Conservation (phyloP, 2,888 invertebrate species). For the Matsumyia berberina region DNA sequence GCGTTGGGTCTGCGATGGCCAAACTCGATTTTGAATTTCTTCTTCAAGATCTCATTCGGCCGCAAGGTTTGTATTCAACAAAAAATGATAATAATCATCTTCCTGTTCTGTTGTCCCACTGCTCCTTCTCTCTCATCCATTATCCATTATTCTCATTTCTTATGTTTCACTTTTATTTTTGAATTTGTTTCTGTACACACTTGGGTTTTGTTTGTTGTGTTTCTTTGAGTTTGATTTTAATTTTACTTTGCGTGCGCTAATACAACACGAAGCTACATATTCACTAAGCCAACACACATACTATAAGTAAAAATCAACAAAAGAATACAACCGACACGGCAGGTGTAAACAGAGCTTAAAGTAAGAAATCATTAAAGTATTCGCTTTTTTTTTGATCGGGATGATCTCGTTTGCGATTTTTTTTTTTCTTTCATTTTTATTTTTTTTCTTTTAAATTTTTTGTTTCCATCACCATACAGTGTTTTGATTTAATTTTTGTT, state of each 20-base stretch:
- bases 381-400: constrained; percentile 53
- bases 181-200: constrained; percentile 72
- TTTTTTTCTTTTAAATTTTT: constrained; percentile 27
- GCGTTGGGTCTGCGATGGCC: constrained; percentile 94
- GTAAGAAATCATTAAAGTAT: constrained; percentile 71
- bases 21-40: constrained; percentile 93
- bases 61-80: constrained; percentile 88
- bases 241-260: constrained; percentile 71
- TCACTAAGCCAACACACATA: constrained; percentile 16
- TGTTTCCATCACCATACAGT: constrained; percentile 12
- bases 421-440: constrained; percentile 32
- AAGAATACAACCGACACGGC: constrained; percentile 55
- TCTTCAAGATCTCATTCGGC: constrained; percentile 94
- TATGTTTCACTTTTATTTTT: constrained; percentile 49
- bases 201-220: constrained; percentile 60
- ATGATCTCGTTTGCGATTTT: constrained; percentile 37
- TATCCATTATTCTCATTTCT: constrained; percentile 32
- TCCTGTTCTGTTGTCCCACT: constrained; percentile 17
- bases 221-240: constrained; percentile 47
- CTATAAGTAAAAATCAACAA: constrained; percentile 31
- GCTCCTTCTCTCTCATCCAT: constrained; percentile 14
- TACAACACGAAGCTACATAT: constrained; percentile 23
- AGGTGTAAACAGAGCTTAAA: constrained; percentile 71
- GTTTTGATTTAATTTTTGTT: background rate
- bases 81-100: constrained; percentile 23